A percentile compares a stretch with the other conserved stretches of the same genome.
Evolutionary conservation across 2,888 invertebrate genomes (phyloP).

Genomic region (Ptycholaimellus sp.): DNA sequence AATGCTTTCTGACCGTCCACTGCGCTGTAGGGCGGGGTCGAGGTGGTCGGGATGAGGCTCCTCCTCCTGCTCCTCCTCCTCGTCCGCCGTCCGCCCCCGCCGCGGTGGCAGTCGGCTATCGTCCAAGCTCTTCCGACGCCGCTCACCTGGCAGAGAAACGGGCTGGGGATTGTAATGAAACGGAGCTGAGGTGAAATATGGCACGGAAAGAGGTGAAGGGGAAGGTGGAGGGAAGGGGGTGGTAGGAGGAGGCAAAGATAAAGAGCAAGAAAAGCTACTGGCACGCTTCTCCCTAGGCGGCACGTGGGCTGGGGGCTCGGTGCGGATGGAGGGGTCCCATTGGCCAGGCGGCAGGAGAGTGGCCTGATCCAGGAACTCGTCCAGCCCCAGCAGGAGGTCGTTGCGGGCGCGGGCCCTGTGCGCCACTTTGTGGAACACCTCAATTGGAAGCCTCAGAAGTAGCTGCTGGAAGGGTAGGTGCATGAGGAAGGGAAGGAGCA

Average conservation of each 20-base stretch:
- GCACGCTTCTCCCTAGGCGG: conserved; percentile 26
- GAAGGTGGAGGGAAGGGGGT: too few species aligned
- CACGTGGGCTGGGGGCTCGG: conserved; percentile 27
- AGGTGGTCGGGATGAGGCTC: conserved; percentile 11
- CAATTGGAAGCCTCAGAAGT: too few species aligned
- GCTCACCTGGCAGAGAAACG: too few species aligned
- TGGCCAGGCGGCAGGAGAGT: conserved; percentile 89
- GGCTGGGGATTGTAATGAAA: too few species aligned
- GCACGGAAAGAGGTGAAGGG: too few species aligned
- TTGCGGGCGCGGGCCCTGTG: conserved; percentile 64
- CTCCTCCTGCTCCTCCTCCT: background rate
- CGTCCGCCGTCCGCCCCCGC: background rate
- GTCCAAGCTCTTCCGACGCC: too few species aligned
- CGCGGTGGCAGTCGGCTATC: too few species aligned
- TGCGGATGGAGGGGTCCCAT: conserved; percentile 32
- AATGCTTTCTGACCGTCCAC: conserved; percentile 11
- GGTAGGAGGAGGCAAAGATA: too few species aligned
- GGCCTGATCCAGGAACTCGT: conserved; percentile 72
- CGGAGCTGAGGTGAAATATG: too few species aligned
- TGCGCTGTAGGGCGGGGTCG: conserved; percentile 20
- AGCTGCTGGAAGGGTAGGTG: too few species aligned
- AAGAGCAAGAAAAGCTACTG: too few species aligned
- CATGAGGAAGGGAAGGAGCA: too few species aligned
- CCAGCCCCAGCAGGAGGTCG: conserved; percentile 73
- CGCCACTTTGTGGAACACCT: conserved; percentile 82